Evolutionary conservation across 2,797 vertebrate genomes (phyloP), one percentile per base, ranked within the genome.

Genomic region (Poeciliopsis presidionis): DNA sequence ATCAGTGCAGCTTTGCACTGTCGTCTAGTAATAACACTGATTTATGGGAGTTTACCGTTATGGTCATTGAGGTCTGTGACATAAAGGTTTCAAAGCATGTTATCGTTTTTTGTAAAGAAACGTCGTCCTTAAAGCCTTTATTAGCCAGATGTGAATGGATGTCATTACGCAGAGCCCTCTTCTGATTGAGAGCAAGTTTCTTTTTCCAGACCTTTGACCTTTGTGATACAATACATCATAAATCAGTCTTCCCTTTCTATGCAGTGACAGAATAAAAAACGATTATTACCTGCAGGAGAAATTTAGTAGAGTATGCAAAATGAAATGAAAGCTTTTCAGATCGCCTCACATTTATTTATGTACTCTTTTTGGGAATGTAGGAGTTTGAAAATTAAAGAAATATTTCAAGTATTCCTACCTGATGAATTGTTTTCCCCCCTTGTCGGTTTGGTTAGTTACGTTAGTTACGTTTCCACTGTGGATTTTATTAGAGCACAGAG

Each of bases 161-260:
- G 86, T 89, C 89, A 94, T 91, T 90, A 88, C 81, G 75, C 18
- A 49, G 57, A 89, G 88, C 76, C 46, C 77, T 80, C 49, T 84
- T 78, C 88, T 86, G 46, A 83, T 80, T 39, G 85, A 80, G 81
- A 63, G 78, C 47, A 78, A 14, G 61, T 82, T 84, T 72, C 53
- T 30, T 33, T 67, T 12, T n/a, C 18, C 16, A 41, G 83, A 92
- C 93, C 90, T 92, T 90, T 88, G 39, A 74, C 76, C 72, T 82
- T 4, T 22, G 16, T 83, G 74, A 63, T 72, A 39, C 74, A 70
- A 73, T 91, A 77, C 67, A 87, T 91, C 88, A 83, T 11, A 45
- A 70, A 39, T 41, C 49, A 63, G 72, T 71, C 33, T 59, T 76
- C 53, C 53, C 53, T n/a, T 55, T n/a, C 53, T 55, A 25, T 7